These are phyloP conservation scores for Eilema caniola DNA, from an alignment of 2,888 invertebrate genomes.

Conservation along the genomic window DNA sequence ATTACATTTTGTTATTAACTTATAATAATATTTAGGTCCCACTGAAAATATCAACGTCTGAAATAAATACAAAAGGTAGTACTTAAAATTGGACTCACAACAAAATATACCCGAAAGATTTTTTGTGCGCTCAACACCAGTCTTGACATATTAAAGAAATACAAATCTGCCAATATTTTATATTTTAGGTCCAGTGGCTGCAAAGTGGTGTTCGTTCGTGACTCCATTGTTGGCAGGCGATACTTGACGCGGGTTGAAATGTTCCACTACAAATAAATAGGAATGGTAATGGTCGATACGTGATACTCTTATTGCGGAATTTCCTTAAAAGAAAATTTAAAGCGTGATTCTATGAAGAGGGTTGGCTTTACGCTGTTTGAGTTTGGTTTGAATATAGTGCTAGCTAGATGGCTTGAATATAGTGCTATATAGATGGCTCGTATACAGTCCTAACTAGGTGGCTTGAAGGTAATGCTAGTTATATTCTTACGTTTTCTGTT, in stretches of 20 bases:
- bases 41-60: not conserved
- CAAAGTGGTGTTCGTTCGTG: slow-evolving; percentile 65
- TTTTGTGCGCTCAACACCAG: not conserved
- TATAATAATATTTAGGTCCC: no score
- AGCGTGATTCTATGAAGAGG: slow-evolving; percentile 46
- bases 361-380: slow-evolving; percentile 34
- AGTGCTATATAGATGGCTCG: no score
- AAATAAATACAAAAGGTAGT: not conserved
- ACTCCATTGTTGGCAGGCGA: slow-evolving; percentile 63
- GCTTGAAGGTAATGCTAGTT: no score
- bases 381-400: not conserved
- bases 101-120: not conserved
- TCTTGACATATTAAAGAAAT: slow-evolving; percentile 30
- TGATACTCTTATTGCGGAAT: slow-evolving; percentile 48
- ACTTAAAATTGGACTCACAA: not conserved
- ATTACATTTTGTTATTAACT: no score
- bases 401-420: not conserved
- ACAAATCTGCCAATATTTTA: slow-evolving; percentile 35
- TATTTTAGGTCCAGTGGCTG: slow-evolving; percentile 43
- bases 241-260: slow-evolving; percentile 56
- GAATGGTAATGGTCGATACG: slow-evolving; percentile 64
- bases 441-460: not conserved
- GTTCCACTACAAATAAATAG: slow-evolving; percentile 63
- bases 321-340: slow-evolving; percentile 49
- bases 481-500: not conserved